Conservation (phyloP, 1,140 invertebrate genomes). For the Euglossa dilemma region DNA sequence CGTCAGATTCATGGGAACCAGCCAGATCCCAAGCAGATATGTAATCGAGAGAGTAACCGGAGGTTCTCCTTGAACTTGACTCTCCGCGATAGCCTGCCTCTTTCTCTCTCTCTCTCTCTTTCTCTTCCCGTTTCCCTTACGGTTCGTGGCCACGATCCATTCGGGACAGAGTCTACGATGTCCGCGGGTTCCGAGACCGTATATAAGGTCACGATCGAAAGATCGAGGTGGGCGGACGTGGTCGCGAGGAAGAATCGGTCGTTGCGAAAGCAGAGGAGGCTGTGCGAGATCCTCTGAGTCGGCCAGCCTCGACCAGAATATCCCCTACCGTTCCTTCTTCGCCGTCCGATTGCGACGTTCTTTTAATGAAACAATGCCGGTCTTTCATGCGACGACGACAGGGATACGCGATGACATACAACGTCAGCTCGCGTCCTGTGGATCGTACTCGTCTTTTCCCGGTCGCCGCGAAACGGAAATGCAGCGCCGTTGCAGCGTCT, state of each 20-base stretch:
- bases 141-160: neutral
- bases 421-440: neutral
- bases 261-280: conserved; percentile 49
- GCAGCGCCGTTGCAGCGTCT: neutral
- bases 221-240: conserved; percentile 46
- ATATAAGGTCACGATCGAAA: conserved; percentile 54
- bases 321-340: neutral
- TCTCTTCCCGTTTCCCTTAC: neutral
- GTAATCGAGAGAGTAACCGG: conserved; percentile 22
- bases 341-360: conserved; percentile 24
- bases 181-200: conserved; percentile 5
- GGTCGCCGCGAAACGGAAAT: conserved; percentile 21
- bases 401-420: conserved; percentile 16
- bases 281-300: neutral
- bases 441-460: conserved; percentile 16
- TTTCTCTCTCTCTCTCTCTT: neutral
- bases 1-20: conserved; percentile 26
- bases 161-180: conserved; percentile 13
- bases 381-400: conserved; percentile 6
- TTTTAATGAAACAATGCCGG: conserved; percentile 33
- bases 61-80: conserved; percentile 58
- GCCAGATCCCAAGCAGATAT: conserved; percentile 5
- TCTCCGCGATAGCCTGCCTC: conserved; percentile 2
- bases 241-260: conserved; percentile 39
- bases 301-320: conserved; percentile 8